Conservation (phyloP, 2,797 vertebrate species). For the Helicolenus hilgendorfi region DNA sequence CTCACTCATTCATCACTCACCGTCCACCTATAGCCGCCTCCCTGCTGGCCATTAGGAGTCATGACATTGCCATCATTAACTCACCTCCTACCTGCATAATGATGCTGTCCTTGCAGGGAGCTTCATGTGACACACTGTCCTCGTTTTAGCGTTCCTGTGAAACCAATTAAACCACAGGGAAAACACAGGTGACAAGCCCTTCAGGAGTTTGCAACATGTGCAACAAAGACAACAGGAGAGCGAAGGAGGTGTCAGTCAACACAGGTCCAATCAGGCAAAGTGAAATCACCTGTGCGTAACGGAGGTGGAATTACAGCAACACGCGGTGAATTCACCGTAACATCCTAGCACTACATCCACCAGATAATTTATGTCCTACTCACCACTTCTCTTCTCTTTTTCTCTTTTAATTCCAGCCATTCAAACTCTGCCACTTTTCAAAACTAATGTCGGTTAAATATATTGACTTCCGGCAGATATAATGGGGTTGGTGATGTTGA, state of each 20-base stretch:
- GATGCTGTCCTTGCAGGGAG: background rate
- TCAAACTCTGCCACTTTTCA: too few species aligned
- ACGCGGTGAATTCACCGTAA: background rate
- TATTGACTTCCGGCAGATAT: too few species aligned
- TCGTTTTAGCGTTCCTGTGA: background rate
- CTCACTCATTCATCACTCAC: background rate
- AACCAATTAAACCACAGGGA: background rate
- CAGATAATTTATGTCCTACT: background rate
- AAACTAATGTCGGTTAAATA: too few species aligned
- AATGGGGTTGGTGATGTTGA: too few species aligned
- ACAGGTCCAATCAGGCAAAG: background rate
- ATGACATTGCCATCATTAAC: background rate
- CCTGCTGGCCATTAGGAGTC: background rate
- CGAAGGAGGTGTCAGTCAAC: background rate
- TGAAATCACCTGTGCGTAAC: background rate
- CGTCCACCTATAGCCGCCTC: background rate
- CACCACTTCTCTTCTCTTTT: background rate
- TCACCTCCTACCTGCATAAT: background rate
- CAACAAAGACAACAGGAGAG: background rate
- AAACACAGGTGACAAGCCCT: background rate
- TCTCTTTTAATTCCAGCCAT: too few species aligned
- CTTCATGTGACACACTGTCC: background rate
- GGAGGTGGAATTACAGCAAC: background rate
- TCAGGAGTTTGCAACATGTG: background rate
- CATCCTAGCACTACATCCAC: background rate